A percentile compares a stretch with the other conserved stretches of the same genome.
phyloP scores from a whole-genome alignment of 2,888 invertebrate species.

The Epinotia brunnichana region DNA sequence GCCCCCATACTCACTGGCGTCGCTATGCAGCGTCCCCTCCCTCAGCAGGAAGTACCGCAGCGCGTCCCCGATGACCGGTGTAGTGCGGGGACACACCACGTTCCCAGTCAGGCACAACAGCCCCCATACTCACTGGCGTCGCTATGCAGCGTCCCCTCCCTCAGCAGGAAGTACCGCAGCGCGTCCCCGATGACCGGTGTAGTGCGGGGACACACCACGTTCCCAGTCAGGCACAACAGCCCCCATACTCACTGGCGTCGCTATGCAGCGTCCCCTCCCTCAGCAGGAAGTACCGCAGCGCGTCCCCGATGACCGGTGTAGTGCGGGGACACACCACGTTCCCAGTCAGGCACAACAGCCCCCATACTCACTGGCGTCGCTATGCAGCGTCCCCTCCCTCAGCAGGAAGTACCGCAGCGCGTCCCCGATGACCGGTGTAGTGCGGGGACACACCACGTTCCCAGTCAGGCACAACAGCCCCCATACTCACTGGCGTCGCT shows the following conservation, averaged over 20 bases:
- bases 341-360: constrained; percentile 71
- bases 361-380: constrained; percentile 92
- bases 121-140: too few relatives aligned
- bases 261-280: constrained; percentile 94
- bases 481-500: constrained; percentile 93
- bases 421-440: constrained; percentile 81
- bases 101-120: too few relatives aligned
- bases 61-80: too few relatives aligned
- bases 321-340: constrained; percentile 93
- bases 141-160: too few relatives aligned
- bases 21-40: too few relatives aligned
- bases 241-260: constrained; percentile 91
- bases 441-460: constrained; percentile 93
- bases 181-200: too few relatives aligned
- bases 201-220: too few relatives aligned
- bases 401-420: constrained; percentile 96
- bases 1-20: too few relatives aligned
- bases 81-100: too few relatives aligned
- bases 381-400: constrained; percentile 93
- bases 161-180: too few relatives aligned
- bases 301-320: constrained; percentile 84
- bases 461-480: constrained; percentile 71
- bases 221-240: background rate
- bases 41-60: too few relatives aligned
- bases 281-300: constrained; percentile 94